A percentile compares a stretch with the other conserved stretches of the same genome.
Conservation (phyloP, 2,888 invertebrate species). For the Gari tellinella region DNA sequence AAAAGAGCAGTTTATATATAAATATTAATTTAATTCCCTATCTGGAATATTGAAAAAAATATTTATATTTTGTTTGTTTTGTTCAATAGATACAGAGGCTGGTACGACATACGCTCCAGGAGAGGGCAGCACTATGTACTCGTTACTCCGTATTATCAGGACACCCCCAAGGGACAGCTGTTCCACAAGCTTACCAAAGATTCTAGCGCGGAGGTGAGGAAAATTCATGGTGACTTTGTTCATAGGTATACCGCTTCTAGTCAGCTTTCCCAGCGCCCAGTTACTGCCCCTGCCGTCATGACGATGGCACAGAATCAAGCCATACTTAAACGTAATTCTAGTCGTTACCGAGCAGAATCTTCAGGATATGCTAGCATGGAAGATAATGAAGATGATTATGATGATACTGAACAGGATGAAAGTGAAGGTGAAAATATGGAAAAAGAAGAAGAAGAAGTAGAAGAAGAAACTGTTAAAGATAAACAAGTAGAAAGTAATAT, state of each 20-base stretch:
- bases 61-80: slow-evolving; percentile 16
- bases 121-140: slow-evolving; percentile 73
- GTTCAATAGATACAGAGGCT: slow-evolving; percentile 77
- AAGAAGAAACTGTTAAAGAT: not conserved
- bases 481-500: slow-evolving; percentile 1
- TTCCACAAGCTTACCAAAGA: slow-evolving; percentile 57
- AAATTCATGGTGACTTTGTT: slow-evolving; percentile 65
- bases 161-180: slow-evolving; percentile 66
- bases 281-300: slow-evolving; percentile 66
- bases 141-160: slow-evolving; percentile 62
- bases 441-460: not conserved
- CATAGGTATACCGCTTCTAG: slow-evolving; percentile 60
- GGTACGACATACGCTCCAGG: slow-evolving; percentile 67
- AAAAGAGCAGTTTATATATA: too few relatives aligned
- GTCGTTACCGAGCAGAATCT: slow-evolving; percentile 15
- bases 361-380: slow-evolving; percentile 43
- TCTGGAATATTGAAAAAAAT: too few relatives aligned
- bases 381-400: slow-evolving; percentile 4
- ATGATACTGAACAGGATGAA: not conserved
- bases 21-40: too few relatives aligned
- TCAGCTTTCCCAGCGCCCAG: slow-evolving; percentile 56
- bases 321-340: slow-evolving; percentile 27
- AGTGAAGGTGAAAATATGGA: not conserved
- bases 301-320: slow-evolving; percentile 24
- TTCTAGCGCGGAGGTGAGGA: slow-evolving; percentile 58